phyloP scores from a whole-genome alignment of 2,113 vertebrate genomes.

The Pituophis catenifer region DNA sequence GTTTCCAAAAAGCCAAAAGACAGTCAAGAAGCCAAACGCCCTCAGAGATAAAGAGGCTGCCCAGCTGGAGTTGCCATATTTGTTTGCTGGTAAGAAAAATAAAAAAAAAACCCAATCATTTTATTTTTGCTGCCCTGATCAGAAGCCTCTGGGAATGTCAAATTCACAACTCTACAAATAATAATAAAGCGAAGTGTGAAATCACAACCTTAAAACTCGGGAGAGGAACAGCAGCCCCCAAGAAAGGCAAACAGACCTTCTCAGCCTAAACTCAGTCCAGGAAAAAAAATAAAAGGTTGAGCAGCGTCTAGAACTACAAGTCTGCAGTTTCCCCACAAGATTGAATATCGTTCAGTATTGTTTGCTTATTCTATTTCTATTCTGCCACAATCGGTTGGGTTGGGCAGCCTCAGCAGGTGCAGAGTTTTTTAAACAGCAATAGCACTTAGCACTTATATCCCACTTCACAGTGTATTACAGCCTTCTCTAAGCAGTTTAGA shows the following conservation, averaged over 20 bases:
- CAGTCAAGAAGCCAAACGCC: slow-evolving; percentile 45
- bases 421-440: no score
- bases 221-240: neutral
- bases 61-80: slow-evolving; percentile 83
- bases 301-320: no score
- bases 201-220: neutral
- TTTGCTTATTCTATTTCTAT: no score
- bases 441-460: no score
- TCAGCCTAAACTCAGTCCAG: no score
- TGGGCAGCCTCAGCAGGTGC: no score
- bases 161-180: neutral
- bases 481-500: no score
- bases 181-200: neutral
- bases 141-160: neutral
- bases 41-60: slow-evolving; percentile 63
- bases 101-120: neutral
- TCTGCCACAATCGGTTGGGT: no score
- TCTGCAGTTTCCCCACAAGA: no score
- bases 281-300: neutral
- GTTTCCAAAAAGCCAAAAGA: slow-evolving; percentile 2
- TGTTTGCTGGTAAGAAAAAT: slow-evolving; percentile 77
- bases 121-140: neutral
- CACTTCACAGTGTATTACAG: no score
- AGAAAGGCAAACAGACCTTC: neutral
- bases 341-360: no score